phyloP scores from a whole-genome alignment of 2,888 invertebrate genomes.

The Dendrolimus pini region DNA sequence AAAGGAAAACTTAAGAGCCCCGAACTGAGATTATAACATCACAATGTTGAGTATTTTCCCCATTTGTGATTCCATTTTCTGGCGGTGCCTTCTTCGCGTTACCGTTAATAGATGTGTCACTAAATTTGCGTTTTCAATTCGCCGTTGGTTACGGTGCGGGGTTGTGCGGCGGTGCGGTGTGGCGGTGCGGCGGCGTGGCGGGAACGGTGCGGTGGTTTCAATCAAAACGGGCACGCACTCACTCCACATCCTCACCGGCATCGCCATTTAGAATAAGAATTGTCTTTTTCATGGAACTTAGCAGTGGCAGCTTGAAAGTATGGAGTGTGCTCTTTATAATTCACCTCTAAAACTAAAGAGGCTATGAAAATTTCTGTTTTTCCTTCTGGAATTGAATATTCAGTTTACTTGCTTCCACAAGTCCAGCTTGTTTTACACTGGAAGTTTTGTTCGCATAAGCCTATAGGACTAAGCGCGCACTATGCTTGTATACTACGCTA shows the following conservation, averaged over 20 bases:
- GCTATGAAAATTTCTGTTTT: too few species aligned
- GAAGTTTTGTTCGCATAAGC: too few species aligned
- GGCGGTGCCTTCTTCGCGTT: slow-evolving; percentile 50
- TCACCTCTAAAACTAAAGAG: background rate
- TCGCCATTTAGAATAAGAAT: slow-evolving; percentile 75
- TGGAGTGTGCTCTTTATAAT: slow-evolving; percentile 35
- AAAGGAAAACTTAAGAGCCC: too few species aligned
- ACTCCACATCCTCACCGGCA: slow-evolving; percentile 66
- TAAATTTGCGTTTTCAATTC: slow-evolving; percentile 74
- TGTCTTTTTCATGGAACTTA: slow-evolving; percentile 70
- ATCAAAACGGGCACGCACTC: slow-evolving; percentile 73
- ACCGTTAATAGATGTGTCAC: slow-evolving; percentile 71
- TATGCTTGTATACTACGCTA: too few species aligned
- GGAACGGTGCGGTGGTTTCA: slow-evolving; percentile 51
- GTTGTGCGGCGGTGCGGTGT: slow-evolving; percentile 20
- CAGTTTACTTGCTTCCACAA: too few species aligned
- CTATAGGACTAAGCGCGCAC: too few species aligned
- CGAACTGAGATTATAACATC: slow-evolving; percentile 18
- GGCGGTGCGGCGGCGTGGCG: slow-evolving; percentile 20
- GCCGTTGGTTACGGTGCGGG: slow-evolving; percentile 35
- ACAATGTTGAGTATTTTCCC: slow-evolving; percentile 26
- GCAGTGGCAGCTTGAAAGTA: slow-evolving; percentile 35
- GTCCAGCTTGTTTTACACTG: too few species aligned
- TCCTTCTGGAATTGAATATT: too few species aligned
- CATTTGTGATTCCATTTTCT: slow-evolving; percentile 42